Base-by-base conservation (phyloP, 1,140 invertebrate species). In the Periplaneta americana region DNA sequence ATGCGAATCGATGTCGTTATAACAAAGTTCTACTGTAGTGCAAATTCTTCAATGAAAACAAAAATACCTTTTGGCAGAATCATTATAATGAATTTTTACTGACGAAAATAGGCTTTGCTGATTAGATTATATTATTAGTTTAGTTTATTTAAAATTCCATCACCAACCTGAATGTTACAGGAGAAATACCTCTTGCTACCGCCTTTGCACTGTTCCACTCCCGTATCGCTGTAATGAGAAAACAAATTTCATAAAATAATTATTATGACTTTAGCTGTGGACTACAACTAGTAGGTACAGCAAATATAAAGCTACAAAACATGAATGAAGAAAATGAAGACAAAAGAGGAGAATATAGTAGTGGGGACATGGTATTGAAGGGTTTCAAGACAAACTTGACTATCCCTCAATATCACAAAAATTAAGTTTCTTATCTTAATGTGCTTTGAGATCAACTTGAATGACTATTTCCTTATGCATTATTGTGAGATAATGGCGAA, bases 181-280 rank as follows among this genome's bases (percentile, higher is more conserved):
- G 96, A 97, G 87, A 96, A 96, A 89, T 95, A 97, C 86, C 95
- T 93, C 74, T 92, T 94, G 80, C 90, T 90, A 1, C 96, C 92
- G 18, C 96, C 97, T 10, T 88, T 89, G 85, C 97, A 98, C 18
- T 86, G 86, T 33, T 90, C 88, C 78, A 87, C 88, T 2, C 92
- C 91, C 85, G 91, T 90, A 82, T 88, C 86, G 81, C 93, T 93
- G 87, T 17, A 89, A 89, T 83, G 84, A 83, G 84, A 81, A 28
- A 75, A 82, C 34, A 84, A 80, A 81, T 82, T 82, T 79, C 81
- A 28, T 28, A 83, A 22, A 31, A 15, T 76, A n/a, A n/a, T 15
- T 17, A 76, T 57, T 22, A 33, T 32, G 17, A 17, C 15, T 11
- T 5, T 81, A 34, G n/a, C n/a, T n/a, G n/a, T n/a, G n/a, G n/a